Base-by-base conservation (phyloP, 2,888 invertebrate species). In the Pheosia tremula region DNA sequence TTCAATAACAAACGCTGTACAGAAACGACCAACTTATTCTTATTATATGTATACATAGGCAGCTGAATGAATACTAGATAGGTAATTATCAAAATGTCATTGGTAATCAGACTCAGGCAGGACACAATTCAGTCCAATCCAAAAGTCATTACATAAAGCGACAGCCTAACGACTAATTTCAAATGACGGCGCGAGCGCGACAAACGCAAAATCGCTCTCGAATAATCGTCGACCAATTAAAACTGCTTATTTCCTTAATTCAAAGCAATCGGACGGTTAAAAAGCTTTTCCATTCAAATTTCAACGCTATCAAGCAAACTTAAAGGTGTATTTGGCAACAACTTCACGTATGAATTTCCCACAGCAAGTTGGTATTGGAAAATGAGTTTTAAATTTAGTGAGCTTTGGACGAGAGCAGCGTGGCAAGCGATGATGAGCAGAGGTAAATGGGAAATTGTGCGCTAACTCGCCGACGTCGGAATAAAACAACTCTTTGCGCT, bases 401-500 rank as follows among this genome's bases (percentile, higher is more conserved):
- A 4, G 3, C 57, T 79, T 87, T 68, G 79, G 83, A 75, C 61
- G 62, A 66, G 60, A 80, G 76, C 84, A 56, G 75, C 56, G 53
- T 73, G 78, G 50, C 60, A 58, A 63, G 60, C 50, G 66, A 65
- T 81, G 83, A 85, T 86, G 87, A 86, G 86, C 78, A 78, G 83
- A 81, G 83, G 81, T 90, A 88, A 89, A 88, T 91, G 89, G 92
- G 92, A 92, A 93, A 92, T 93, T 89, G 92, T 89, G 82, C 80
- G 85, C 89, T 89, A 91, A 92, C 90, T 90, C 87, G 82, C 79
- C 85, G 87, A 83, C 88, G 86, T 71, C 72, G 80, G 87, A 90
- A 90, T 91, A 92, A 92, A 93, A 93, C 93, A 93, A 93, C 92
- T 90, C 92, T 90, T 90, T 86, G 89, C 89, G 86, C 86, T 91